Conservation (phyloP, 2,113 vertebrate genomes). For the Spea multiplicata region DNA sequence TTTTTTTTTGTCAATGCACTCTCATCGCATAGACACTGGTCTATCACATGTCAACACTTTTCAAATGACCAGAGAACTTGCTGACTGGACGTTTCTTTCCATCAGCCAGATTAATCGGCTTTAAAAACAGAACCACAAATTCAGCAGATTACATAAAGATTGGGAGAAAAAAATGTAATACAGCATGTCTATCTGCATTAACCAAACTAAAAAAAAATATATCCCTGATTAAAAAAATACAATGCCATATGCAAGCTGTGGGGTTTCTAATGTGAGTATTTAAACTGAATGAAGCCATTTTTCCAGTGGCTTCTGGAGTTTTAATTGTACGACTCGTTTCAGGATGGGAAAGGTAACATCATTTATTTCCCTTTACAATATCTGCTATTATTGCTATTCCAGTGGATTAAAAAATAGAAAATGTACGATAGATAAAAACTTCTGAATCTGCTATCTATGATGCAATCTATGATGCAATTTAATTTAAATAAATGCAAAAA, state of each 20-base stretch:
- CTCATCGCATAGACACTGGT: background rate
- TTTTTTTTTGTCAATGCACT: background rate
- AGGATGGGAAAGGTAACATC: conserved; percentile 30
- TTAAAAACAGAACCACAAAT: conserved; percentile 24
- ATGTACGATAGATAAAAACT: too few species aligned
- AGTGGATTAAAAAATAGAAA: too few species aligned
- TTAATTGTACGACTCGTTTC: conserved; percentile 4
- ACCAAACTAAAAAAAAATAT: conserved; percentile 32
- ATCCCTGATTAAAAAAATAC: background rate
- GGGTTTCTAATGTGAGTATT: conserved; percentile 16
- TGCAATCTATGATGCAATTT: too few species aligned
- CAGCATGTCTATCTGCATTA: conserved; percentile 15
- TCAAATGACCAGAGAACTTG: conserved; percentile 12
- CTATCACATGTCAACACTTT: conserved; percentile 2
- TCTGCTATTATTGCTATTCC: too few species aligned
- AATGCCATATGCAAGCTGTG: conserved; percentile 11
- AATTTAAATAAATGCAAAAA: too few species aligned
- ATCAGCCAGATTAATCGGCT: background rate
- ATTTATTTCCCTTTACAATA: too few species aligned
- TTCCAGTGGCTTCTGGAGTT: conserved; percentile 6
- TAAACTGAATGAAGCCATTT: conserved; percentile 11
- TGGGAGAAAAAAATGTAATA: conserved; percentile 7
- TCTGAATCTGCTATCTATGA: too few species aligned
- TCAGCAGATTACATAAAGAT: conserved; percentile 31
- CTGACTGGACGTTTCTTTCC: conserved; percentile 29